Percentiles rank a stretch among this genome's conserved stretches.
Evolutionary conservation across 2,888 invertebrate species (phyloP).

Genomic region (Strigamia maritima): DNA sequence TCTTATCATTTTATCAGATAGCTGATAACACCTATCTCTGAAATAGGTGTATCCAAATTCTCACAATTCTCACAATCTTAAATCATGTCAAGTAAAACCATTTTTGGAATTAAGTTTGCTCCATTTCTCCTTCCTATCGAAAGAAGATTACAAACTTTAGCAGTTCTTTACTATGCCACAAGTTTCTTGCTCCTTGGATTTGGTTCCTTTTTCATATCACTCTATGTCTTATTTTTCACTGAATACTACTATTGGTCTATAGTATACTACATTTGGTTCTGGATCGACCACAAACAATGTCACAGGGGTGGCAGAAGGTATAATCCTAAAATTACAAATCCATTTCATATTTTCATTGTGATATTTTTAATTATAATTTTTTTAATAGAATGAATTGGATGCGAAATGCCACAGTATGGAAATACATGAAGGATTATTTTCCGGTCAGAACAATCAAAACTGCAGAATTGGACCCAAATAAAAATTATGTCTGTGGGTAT

Average conservation of each 20-base stretch:
- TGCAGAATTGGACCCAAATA: slow-evolving; percentile 70
- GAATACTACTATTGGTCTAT: slow-evolving; percentile 53
- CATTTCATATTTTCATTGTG: no score
- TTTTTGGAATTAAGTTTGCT: slow-evolving; percentile 17
- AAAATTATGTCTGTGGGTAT: slow-evolving; percentile 79
- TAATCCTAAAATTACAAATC: background rate
- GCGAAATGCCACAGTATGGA: slow-evolving; percentile 66
- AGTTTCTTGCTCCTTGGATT: slow-evolving; percentile 61
- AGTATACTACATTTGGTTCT: slow-evolving; percentile 65
- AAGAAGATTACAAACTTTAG: slow-evolving; percentile 77
- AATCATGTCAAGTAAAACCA: background rate
- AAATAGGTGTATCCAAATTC: no score
- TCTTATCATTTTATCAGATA: background rate
- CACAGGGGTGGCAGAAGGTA: slow-evolving; percentile 56
- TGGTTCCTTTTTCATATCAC: background rate
- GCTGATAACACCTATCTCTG: background rate
- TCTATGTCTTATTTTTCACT: slow-evolving; percentile 56
- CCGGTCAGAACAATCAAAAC: slow-evolving; percentile 80
- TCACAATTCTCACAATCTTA: background rate
- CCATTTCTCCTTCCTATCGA: slow-evolving; percentile 45
- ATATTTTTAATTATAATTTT: no score
- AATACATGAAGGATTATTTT: slow-evolving; percentile 75
- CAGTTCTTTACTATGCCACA: slow-evolving; percentile 61
- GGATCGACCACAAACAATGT: slow-evolving; percentile 63
- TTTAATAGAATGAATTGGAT: background rate